Percentiles rank a stretch among this genome's conserved stretches.
phyloP scores from a whole-genome alignment of 2,888 invertebrate species.

The Cataglyphis albicans region DNA sequence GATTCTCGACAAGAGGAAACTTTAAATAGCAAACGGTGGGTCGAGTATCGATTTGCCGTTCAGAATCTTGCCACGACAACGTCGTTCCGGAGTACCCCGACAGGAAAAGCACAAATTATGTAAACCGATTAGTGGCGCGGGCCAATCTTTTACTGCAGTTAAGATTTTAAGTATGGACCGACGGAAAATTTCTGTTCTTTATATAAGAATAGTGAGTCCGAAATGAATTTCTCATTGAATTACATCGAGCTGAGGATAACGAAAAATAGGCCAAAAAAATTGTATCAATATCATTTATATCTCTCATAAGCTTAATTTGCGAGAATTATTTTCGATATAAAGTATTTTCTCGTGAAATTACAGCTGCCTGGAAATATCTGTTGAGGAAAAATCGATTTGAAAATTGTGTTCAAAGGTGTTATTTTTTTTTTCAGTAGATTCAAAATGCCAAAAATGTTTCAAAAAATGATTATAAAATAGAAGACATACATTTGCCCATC shows the following conservation, averaged over 20 bases:
- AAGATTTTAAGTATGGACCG: not conserved
- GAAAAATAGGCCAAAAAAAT: not conserved
- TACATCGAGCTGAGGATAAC: not conserved
- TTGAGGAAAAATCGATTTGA: not conserved
- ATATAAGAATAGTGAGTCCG: not conserved
- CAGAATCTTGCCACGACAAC: constrained; percentile 33
- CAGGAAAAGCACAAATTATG: constrained; percentile 34
- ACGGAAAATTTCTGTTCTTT: not conserved
- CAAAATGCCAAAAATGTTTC: not conserved
- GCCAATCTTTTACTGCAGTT: constrained; percentile 6
- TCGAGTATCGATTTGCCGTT: constrained; percentile 40
- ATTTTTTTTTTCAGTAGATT: not conserved
- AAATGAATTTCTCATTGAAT: not conserved
- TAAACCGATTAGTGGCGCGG: constrained; percentile 20
- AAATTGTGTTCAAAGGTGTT: not conserved
- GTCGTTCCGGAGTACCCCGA: constrained; percentile 15
- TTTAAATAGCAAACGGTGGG: constrained; percentile 45
- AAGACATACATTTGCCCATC: not conserved
- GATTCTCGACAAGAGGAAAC: constrained; percentile 38
- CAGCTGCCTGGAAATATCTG: not conserved
- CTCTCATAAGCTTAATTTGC: not conserved
- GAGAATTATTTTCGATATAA: not conserved
- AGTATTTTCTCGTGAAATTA: constrained; percentile 9
- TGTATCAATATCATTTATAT: not conserved
- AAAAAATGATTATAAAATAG: not conserved